Percentiles rank a stretch among this genome's conserved stretches.
Evolutionary conservation across 2,888 invertebrate genomes (phyloP).

Genomic region (Morpho achilles): DNA sequence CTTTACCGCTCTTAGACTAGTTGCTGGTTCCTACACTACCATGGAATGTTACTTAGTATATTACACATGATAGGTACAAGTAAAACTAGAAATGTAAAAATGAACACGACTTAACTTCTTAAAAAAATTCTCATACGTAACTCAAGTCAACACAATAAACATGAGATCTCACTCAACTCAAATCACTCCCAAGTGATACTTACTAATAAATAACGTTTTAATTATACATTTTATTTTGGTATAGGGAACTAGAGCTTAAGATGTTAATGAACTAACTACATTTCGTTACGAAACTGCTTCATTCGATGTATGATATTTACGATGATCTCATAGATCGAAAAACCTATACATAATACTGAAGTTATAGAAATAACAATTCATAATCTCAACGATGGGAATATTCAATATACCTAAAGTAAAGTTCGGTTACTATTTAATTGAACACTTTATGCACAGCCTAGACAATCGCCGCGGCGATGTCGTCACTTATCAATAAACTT

Average conservation of each 20-base stretch:
- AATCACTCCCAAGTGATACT: slow-evolving; percentile 54
- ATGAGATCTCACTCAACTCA: slow-evolving; percentile 72
- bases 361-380: slow-evolving; percentile 50
- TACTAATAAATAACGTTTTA: slow-evolving; percentile 74
- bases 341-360: slow-evolving; percentile 62
- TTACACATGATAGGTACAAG: slow-evolving; percentile 52
- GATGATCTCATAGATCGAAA: slow-evolving; percentile 46
- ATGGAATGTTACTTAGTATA: slow-evolving; percentile 56
- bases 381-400: slow-evolving; percentile 74
- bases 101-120: slow-evolving; percentile 54
- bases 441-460: slow-evolving; percentile 79
- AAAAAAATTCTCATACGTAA: slow-evolving; percentile 40
- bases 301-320: slow-evolving; percentile 43
- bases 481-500: slow-evolving; percentile 66
- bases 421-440: slow-evolving; percentile 66
- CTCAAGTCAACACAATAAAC: slow-evolving; percentile 50
- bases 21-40: slow-evolving; percentile 58
- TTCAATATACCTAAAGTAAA: slow-evolving; percentile 56
- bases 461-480: slow-evolving; percentile 61
- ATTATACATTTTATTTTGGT: slow-evolving; percentile 67
- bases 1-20: slow-evolving; percentile 66
- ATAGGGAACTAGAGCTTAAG: slow-evolving; percentile 69
- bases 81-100: slow-evolving; percentile 47
- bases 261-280: slow-evolving; percentile 32
- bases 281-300: slow-evolving; percentile 40